Base-by-base conservation (phyloP, 2,797 vertebrate species). In the Tinamus major region DNA sequence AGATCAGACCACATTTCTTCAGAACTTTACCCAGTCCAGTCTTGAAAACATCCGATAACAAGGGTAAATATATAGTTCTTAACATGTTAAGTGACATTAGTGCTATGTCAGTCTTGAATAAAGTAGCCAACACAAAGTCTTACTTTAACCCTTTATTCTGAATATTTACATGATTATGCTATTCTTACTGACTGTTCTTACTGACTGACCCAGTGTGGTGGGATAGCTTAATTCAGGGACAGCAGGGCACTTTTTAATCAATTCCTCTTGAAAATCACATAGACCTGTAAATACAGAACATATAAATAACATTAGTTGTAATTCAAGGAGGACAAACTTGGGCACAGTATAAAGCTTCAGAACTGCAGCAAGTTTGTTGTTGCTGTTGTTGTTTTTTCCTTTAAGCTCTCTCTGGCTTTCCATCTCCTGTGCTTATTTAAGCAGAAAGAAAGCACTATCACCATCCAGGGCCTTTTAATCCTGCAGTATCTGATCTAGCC, bases 231-330 rank as follows among this genome's bases (percentile, higher is more conserved):
- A 93, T 82, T 29, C 62, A 78, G 49, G 35, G 53, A 65, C 64
- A 67, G 63, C 35, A 77, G 64, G 53, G 13, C 55, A 68, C 44
- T 78, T 87, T 89, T 82, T 67, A 77, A 77, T 84, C 64, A 94
- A 27, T 90, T 92, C 29, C 55, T 85, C 90, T 75, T 78, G 72
- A 93, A 92, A 96, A 94, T 77, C 64, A 83, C 58, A 39, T 33
- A 64, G 35, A 12, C 61, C 42, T 95, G 53, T 75, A 62, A 53
- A 39, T 42, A 58, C 8, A 82, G 58, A 78, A 87, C 89, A 88
- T 5, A 79, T 59, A 90, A 96, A 87, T 65, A 85, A 35, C 62
- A 79, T 69, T 72, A 62, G 12, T 20, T 59, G 26, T 75, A 75
- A 92, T 87, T 87, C 62, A 82, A 56, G 64, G 44, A 78, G 33